Evolutionary conservation across 2,888 invertebrate genomes (phyloP).

Genomic region (Leptinotarsa juncta): DNA sequence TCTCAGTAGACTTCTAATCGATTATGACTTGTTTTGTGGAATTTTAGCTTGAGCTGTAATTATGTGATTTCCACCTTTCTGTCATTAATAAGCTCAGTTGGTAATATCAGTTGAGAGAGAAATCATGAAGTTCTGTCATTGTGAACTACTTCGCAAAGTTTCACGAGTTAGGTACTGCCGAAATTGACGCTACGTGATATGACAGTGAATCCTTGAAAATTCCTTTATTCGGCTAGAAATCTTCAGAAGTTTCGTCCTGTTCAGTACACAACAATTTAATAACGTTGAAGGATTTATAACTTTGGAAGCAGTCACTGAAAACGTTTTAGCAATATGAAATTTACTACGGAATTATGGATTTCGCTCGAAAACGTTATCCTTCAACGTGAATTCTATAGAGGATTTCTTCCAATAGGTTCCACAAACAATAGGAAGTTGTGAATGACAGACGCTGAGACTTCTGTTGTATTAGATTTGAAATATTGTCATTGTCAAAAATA

Average conservation of each 20-base stretch:
- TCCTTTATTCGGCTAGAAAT: not conserved
- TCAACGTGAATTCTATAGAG: too few species aligned
- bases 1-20: too few species aligned
- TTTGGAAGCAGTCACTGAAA: not conserved
- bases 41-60: not conserved
- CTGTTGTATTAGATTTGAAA: too few species aligned
- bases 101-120: not conserved
- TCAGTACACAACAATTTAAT: slow-evolving; percentile 14
- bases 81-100: not conserved
- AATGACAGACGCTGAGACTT: too few species aligned
- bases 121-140: slow-evolving; percentile 2
- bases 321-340: not conserved
- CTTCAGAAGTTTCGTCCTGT: slow-evolving; percentile 9
- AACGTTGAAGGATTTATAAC: not conserved
- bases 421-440: too few species aligned
- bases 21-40: too few species aligned
- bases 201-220: not conserved
- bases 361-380: too few species aligned
- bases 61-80: not conserved
- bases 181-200: slow-evolving; percentile 9
- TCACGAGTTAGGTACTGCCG: not conserved
- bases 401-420: too few species aligned
- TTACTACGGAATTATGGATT: not conserved
- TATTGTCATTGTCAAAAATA: too few species aligned
- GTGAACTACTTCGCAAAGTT: not conserved